These are phyloP conservation scores for Macroramphosus scolopax DNA, from an alignment of 2,797 vertebrate genomes.

Conservation along the genomic window DNA sequence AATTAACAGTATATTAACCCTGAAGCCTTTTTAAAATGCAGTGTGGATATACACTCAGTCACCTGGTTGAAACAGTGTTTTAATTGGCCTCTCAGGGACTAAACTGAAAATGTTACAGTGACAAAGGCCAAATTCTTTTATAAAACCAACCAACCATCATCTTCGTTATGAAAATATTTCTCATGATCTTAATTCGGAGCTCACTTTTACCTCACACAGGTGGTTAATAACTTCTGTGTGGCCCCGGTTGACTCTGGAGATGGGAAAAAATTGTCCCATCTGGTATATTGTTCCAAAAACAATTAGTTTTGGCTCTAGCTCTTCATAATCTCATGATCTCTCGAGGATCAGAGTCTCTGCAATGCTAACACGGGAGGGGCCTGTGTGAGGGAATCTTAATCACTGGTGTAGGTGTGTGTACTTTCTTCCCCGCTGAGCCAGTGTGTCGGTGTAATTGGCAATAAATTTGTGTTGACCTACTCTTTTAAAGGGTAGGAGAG, in stretches of 20 bases:
- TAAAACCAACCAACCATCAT: constrained; percentile 20
- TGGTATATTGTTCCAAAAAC: too few relatives aligned
- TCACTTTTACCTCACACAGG: constrained; percentile 16
- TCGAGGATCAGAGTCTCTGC: constrained; percentile 5
- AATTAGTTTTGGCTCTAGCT: constrained; percentile 25
- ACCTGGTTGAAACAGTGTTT: constrained; percentile 35
- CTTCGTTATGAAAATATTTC: constrained; percentile 12
- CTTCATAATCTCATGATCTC: constrained; percentile 12
- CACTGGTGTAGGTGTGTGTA: constrained; percentile 9
- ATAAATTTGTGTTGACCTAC: constrained; percentile 46
- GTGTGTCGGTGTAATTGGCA: constrained; percentile 12
- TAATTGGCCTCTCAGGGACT: constrained; percentile 62
- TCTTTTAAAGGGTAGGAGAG: constrained; percentile 13
- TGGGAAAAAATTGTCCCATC: constrained; percentile 13
- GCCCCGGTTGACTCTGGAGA: constrained; percentile 15
- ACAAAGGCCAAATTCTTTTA: constrained; percentile 53
- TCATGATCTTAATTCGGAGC: not conserved
- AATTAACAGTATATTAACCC: not conserved
- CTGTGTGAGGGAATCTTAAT: too few relatives aligned
- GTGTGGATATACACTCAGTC: constrained; percentile 17
- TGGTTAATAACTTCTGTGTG: constrained; percentile 27
- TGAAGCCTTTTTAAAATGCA: constrained; percentile 5
- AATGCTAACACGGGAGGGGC: constrained; percentile 7
- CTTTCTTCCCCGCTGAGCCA: not conserved
- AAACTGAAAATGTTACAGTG: constrained; percentile 38